phyloP scores from a whole-genome alignment of 2,888 invertebrate genomes.

The Tachina lurida region DNA sequence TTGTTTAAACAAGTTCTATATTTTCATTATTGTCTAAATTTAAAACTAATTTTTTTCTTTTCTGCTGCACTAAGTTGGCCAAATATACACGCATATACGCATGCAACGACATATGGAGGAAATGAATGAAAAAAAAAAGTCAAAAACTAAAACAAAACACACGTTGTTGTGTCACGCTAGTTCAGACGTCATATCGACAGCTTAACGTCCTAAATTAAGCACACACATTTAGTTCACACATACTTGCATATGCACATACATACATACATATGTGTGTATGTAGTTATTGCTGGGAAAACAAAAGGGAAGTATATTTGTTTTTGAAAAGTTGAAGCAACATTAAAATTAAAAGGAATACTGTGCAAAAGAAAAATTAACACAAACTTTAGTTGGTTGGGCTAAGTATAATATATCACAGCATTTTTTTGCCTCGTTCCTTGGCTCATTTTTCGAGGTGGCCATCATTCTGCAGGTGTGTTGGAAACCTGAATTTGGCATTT shows the following conservation, averaged over 20 bases:
- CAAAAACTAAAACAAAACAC: constrained; percentile 63
- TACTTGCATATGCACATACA: background rate
- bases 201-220: constrained; percentile 66
- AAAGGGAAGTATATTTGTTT: constrained; percentile 52
- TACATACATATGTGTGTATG: background rate
- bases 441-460: constrained; percentile 54
- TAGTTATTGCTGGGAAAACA: constrained; percentile 42
- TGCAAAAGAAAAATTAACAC: constrained; percentile 30
- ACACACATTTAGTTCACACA: constrained; percentile 36
- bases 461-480: constrained; percentile 60
- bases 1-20: constrained; percentile 53
- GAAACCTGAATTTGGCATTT: constrained; percentile 60
- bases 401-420: constrained; percentile 39
- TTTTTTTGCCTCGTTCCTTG: constrained; percentile 8
- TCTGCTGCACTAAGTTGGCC: constrained; percentile 64
- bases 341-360: constrained; percentile 50
- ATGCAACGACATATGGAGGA: constrained; percentile 41
- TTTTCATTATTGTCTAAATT: constrained; percentile 52
- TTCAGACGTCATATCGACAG: constrained; percentile 70
- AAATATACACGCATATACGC: constrained; percentile 73
- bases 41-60: constrained; percentile 47
- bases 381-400: constrained; percentile 60
- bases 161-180: constrained; percentile 67
- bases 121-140: constrained; percentile 39
- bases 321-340: constrained; percentile 65